Evolutionary conservation across 1,140 invertebrate genomes (phyloP), one percentile per base, ranked within the genome.

Genomic region (Zaprionus vittiger): DNA sequence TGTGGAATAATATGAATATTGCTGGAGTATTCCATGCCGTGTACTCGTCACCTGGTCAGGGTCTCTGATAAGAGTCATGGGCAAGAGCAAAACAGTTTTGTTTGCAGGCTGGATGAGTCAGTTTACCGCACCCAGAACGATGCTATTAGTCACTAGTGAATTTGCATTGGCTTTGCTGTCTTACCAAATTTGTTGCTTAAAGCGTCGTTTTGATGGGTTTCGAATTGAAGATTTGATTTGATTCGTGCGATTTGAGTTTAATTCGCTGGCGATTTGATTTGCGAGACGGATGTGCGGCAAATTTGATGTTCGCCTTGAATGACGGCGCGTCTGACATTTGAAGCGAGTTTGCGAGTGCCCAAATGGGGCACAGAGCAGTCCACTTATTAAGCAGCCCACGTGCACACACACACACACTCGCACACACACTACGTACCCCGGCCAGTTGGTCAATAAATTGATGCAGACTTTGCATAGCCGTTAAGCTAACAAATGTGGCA

Each of bases 401-500:
- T 66, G 56, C 68, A 66, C 81, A 75, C 78, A 31, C 72, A 55
- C 49, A 66, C 77, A 69, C 78, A 31, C 72, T 52, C 49, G 63
- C 77, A 69, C 14, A 54, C 41, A 67, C 24, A 60, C 37, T 38
- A 67, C 65, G 62, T 62, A 73, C 38, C 52, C 52, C 31, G 59
- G 38, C 4, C 17, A 70, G 55, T 72, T 61, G 69, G 69, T 77
- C 63, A 73, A 77, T 77, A 80, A 66, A 77, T 77, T 68, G 70
- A 65, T 37, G 70, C 81, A 89, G 84, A 89, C 84, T 85, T 89
- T 89, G 85, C 84, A 89, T 81, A 90, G 81, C 81, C 81, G 75
- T 73, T 79, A 72, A 84, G 85, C 90, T 81, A 90, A 89, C 81
- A 89, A 80, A 69, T 56, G 55, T 57, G 47, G 56, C 61, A 34